Base-by-base conservation (phyloP, 2,113 vertebrate species). In the Cyprinus carpio region DNA sequence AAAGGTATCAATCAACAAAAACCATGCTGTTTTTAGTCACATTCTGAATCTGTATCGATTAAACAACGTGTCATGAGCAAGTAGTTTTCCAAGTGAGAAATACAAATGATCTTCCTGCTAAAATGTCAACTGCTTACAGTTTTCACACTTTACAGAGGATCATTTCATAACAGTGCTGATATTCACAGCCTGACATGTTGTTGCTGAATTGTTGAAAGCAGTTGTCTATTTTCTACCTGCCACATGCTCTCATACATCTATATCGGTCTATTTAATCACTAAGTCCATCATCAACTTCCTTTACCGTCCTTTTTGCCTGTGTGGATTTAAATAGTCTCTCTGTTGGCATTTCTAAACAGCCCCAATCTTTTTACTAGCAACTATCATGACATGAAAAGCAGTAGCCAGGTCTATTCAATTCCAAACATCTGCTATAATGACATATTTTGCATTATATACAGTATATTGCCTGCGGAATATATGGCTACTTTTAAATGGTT, bases 121-220 rank as follows among this genome's bases (percentile, higher is more conserved):
- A 29, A 46, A 51, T 60, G 34, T 8, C 31, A 11, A 37, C 56
- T 6, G 76, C 62, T 79, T 60, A 25, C 27, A 37, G 54, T 40
- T 20, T 7, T 76, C 56, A 40, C 51, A 62, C 37, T 40, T 5
- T 25, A 58, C 23, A 29, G 12, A 2, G 15, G 37, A 65, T 78
- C 10, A 15, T 58, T 58, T 78, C 4, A 10, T 51, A 51, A 31
- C 31, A 23, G 27, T 58, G 75, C n/a, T 78, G 75, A 78, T 46
- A 46, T 46, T 49, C 79, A 49, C 25, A 31, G 37, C 18, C 43
- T 31, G 40, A 16, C 7, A 54, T 69, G 62, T 49, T 69, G 60
- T 81, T 43, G 16, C 64, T 82, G 40, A 69, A 82, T 69, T 81
- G 79, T 49, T 64, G 58, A 81, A 65, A 29, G 13, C 49, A 65